Evolutionary conservation across 2,113 vertebrate species (phyloP), one percentile per base, ranked within the genome.

Genomic region (Albula goreensis): DNA sequence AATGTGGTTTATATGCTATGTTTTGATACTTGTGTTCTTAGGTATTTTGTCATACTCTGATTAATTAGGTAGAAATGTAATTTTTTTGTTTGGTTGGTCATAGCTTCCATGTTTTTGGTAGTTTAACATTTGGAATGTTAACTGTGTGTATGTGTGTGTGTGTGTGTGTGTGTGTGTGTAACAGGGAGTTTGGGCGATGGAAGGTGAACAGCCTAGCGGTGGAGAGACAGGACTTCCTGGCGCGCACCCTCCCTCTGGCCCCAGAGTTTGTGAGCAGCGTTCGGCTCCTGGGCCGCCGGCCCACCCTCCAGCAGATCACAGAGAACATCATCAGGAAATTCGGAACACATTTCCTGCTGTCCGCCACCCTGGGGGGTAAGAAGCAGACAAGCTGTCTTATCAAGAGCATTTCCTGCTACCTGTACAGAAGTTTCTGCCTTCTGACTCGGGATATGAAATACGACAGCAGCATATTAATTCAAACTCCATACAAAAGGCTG

Each of bases 161-260:
- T 66, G 60, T 57, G 5, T 57, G 56, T 57, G 56, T 5, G 7
- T 56, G 7, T 56, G 84, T 82, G 66, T 87, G 78, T 88, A 50
- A 13, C 89, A 96, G 96, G 92, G 96, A 96, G 91, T 96, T 96
- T 88, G 96, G 96, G 83, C 94, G 96, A 94, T 96, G 96, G 96
- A 96, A 96, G 92, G 95, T 96, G 90, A 96, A 95, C 94, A 96
- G 93, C 89, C 90, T 96, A 89, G 95, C 94, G n/a, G 92, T 93
- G 83, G 95, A 96, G 90, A 95, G 93, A 89, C 91, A 90, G 86
- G 92, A 95, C 70, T 91, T 91, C 86, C 87, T 93, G 0, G 92
- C 78, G 90, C 93, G 85, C 90, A n/a, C 92, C 79, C 90, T 92
- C 80, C 95, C 95, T 88, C 93, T 96, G 77, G 95, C 95, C 90